These are phyloP conservation scores for Spodoptera frugiperda DNA, from an alignment of 1,140 invertebrate species.

Conservation along the genomic window DNA sequence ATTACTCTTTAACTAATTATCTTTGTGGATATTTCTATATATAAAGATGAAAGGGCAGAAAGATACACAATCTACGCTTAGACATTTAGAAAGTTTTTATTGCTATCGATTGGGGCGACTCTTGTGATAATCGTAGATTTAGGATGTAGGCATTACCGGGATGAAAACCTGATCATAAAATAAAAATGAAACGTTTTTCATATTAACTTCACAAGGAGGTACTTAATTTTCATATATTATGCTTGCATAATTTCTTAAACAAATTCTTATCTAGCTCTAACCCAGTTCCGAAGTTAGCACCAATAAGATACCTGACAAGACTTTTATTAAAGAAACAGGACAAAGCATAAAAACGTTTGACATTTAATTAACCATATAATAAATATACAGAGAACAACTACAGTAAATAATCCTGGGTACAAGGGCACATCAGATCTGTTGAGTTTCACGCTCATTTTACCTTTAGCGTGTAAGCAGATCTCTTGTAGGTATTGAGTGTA, in stretches of 20 bases:
- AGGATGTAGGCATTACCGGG: too few species aligned
- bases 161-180: neutral
- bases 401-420: constrained; percentile 10
- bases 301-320: neutral
- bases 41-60: neutral
- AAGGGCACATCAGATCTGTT: constrained; percentile 23
- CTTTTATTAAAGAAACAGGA: neutral
- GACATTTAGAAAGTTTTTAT: neutral
- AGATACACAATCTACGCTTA: neutral
- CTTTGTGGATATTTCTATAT: neutral
- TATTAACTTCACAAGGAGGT: too few species aligned
- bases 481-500: constrained; percentile 4
- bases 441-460: constrained; percentile 28
- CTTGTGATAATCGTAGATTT: too few species aligned
- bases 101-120: too few species aligned
- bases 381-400: neutral
- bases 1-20: neutral
- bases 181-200: too few species aligned
- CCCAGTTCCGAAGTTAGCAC: neutral
- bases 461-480: constrained; percentile 24
- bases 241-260: neutral
- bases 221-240: too few species aligned
- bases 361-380: constrained; percentile 1
- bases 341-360: neutral
- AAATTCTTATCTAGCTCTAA: neutral